Base-by-base conservation (phyloP, 2,888 invertebrate genomes). In the Drosophila atripex region DNA sequence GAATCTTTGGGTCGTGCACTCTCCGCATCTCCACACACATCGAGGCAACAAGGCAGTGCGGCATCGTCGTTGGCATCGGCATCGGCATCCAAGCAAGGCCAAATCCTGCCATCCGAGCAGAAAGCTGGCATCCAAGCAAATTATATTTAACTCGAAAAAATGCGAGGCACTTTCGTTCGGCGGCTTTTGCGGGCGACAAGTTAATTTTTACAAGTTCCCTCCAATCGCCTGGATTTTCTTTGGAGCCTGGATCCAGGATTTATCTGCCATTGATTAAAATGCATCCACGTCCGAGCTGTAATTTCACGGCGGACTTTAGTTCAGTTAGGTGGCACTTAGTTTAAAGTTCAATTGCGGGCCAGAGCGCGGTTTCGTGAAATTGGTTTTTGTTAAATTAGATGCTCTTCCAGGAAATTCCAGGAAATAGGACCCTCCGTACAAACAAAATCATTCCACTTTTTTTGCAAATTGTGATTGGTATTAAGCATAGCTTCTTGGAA, bases 1-100 rank as follows among this genome's bases (percentile, higher is more conserved):
- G 87, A 84, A 85, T 80, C 71, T 78, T 61, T 70, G 53, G 85
- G 64, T 71, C 72, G 58, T 78, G 78, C 86, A 73, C 53, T 55
- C 63, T 66, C 66, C 28, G 41, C 47, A 25, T 57, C 43, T 43
- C 66, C 69, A 64, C 52, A 52, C 28, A 45, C 54, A 51, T 32
- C 52, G 21, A 18, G 18, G 41, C 41, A 41, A 11, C 41, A 4
- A 18, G 5, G 41, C 39, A 41, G 14, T 18, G 2, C 16, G 11
- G 39, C 39, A 16, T 16, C 16, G 25, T 8, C 28, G 3, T n/a
- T 6, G 38, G 9, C 12, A 12, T 9, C 12, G 32, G 12, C n/a
- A 35, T n/a, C n/a, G 39, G 11, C 39, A 41, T 41, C 39, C 39
- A 12, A 35, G 39, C 39, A 41, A 41, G 39, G 39, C 39, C 18